These are phyloP conservation scores for Oedothorax gibbosus DNA, from an alignment of 1,140 invertebrate species.

Conservation along the genomic window DNA sequence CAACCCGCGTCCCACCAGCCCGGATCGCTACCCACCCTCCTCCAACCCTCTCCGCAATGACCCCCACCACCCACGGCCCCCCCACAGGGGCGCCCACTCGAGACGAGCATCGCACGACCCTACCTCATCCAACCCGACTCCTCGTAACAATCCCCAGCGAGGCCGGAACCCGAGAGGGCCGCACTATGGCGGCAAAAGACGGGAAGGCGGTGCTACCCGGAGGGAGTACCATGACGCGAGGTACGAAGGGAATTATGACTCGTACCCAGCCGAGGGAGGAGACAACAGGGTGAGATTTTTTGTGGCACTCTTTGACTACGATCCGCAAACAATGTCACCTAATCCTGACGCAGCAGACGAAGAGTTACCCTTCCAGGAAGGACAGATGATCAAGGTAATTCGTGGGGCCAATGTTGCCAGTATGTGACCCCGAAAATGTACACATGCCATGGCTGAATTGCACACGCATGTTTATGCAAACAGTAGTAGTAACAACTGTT, in stretches of 20 bases:
- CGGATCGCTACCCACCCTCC: conserved; percentile 20
- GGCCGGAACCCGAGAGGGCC: too few species aligned
- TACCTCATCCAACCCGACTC: not conserved
- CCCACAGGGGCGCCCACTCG: conserved; percentile 54
- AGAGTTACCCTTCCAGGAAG: conserved; percentile 95
- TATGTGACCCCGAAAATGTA: too few species aligned
- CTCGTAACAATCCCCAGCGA: too few species aligned
- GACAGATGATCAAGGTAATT: conserved; percentile 93
- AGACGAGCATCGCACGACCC: conserved; percentile 36
- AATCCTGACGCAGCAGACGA: conserved; percentile 98
- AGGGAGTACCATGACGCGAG: conserved; percentile 22
- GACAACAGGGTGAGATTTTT: conserved; percentile 77
- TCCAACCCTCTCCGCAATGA: conserved; percentile 43
- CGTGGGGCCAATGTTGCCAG: not conserved
- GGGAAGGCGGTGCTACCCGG: too few species aligned
- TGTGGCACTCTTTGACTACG: conserved; percentile 96
- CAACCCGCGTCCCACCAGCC: conserved; percentile 16
- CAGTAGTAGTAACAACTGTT: too few species aligned
- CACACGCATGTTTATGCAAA: too few species aligned
- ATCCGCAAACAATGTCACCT: conserved; percentile 97
- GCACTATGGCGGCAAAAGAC: too few species aligned
- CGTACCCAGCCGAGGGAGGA: conserved; percentile 24
- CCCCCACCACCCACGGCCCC: conserved; percentile 34
- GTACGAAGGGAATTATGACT: conserved; percentile 51
- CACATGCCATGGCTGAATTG: too few species aligned